Conservation (phyloP, 2,888 invertebrate species). For the Psococerastis gibbosa region DNA sequence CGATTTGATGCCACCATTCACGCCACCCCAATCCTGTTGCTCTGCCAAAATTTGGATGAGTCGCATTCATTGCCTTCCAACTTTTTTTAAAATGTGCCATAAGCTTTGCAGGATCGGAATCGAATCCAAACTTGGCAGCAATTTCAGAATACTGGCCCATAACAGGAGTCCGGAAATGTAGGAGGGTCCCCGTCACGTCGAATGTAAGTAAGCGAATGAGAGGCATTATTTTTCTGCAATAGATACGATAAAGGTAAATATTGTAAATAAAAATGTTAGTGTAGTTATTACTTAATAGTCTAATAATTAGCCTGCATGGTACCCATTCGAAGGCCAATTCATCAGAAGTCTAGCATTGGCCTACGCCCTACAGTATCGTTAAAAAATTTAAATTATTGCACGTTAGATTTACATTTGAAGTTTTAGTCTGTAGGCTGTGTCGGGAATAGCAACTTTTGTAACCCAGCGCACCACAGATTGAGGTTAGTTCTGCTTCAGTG, state of each 20-base stretch:
- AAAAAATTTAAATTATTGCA: too few species aligned
- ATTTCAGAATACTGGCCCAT: constrained; percentile 54
- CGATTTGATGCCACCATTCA: constrained; percentile 64
- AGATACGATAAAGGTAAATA: constrained; percentile 14
- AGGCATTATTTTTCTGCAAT: not conserved
- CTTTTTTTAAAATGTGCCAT: constrained; percentile 41
- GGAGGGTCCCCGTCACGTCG: constrained; percentile 70
- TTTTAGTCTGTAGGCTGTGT: too few species aligned
- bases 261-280: constrained; percentile 17
- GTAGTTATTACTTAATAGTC: constrained; percentile 15
- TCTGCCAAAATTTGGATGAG: constrained; percentile 67
- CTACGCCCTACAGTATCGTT: too few species aligned
- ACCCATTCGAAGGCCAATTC: too few species aligned
- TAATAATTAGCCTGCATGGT: too few species aligned
- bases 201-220: constrained; percentile 48
- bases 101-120: constrained; percentile 36
- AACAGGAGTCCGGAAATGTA: constrained; percentile 49
- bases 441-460: too few species aligned
- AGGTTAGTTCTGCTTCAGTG: too few species aligned
- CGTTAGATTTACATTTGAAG: too few species aligned
- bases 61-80: constrained; percentile 40
- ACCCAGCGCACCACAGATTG: too few species aligned
- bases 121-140: constrained; percentile 47
- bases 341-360: too few species aligned
- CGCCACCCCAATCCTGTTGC: constrained; percentile 47